A percentile compares a stretch with the other conserved stretches of the same genome.
Evolutionary conservation across 1,140 invertebrate genomes (phyloP).

Genomic region (Aplysia californica): DNA sequence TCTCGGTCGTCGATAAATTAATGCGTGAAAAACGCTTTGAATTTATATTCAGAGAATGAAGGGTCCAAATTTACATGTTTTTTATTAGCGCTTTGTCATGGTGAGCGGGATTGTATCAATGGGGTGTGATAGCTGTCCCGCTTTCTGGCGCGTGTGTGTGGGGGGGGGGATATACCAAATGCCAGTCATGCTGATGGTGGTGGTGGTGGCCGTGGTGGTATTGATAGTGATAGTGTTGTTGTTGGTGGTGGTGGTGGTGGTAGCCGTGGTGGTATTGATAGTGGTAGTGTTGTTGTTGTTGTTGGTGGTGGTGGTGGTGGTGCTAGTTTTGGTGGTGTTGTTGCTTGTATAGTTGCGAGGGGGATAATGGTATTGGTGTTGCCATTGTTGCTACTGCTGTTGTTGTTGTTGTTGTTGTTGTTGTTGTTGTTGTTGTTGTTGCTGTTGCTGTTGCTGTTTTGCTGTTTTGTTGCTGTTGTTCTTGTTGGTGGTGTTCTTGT

Average conservation of each 20-base stretch:
- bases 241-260: neutral
- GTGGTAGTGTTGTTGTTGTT: too few species aligned
- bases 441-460: neutral
- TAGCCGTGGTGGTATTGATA: neutral
- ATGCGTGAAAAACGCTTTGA: too few species aligned
- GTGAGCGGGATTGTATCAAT: too few species aligned
- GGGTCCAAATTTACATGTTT: too few species aligned
- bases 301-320: neutral
- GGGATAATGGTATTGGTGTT: neutral
- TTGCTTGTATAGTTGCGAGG: neutral
- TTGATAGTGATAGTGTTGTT: neutral
- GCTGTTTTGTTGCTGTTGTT: neutral
- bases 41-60: too few species aligned
- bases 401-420: neutral
- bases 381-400: neutral
- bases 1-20: too few species aligned
- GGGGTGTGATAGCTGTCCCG: too few species aligned
- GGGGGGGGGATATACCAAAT: too few species aligned
- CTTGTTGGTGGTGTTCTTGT: neutral
- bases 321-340: neutral
- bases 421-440: slow-evolving; percentile 5
- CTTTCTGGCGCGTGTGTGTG: too few species aligned
- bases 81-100: too few species aligned
- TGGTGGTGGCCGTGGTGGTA: neutral
- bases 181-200: neutral